Conservation (phyloP, 2,888 invertebrate species). For the Phyto melanocephala region DNA sequence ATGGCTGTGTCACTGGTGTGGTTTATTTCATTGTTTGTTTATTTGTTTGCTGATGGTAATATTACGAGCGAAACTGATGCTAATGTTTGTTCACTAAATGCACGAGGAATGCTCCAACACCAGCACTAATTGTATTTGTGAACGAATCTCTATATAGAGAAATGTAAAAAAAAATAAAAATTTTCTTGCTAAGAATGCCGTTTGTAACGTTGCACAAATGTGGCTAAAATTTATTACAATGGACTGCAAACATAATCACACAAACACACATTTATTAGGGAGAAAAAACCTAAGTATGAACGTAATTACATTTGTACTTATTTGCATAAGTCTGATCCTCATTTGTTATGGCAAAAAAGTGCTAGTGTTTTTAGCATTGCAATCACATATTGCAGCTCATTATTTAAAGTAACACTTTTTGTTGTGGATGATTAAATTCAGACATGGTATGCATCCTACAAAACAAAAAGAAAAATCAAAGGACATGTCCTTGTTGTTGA, state of each 20-base stretch:
- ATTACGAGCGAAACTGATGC: not conserved
- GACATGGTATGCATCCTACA: not conserved
- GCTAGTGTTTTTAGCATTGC: constrained; percentile 43
- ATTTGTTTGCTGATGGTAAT: not conserved
- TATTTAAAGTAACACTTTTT: not conserved
- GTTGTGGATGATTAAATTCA: constrained; percentile 11
- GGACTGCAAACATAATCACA: not conserved
- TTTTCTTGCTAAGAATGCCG: not conserved
- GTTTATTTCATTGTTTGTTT: constrained; percentile 34
- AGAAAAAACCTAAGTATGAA: not conserved
- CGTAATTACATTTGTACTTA: constrained; percentile 3
- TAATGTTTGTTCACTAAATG: not conserved
- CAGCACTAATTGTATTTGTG: constrained; percentile 12
- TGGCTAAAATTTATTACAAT: not conserved
- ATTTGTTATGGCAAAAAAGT: constrained; percentile 34
- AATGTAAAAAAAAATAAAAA: constrained; percentile 7
- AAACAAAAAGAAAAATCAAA: not conserved
- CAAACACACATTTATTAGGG: not conserved
- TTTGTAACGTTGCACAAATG: constrained; percentile 21
- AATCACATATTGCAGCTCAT: not conserved
- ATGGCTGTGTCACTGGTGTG: constrained; percentile 48
- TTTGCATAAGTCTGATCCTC: constrained; percentile 29
- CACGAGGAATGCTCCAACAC: not conserved
- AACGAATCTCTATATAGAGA: constrained; percentile 24
- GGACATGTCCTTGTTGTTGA: not conserved